Evolutionary conservation across 2,113 vertebrate species (phyloP).

Genomic region (Etheostoma spectabile): DNA sequence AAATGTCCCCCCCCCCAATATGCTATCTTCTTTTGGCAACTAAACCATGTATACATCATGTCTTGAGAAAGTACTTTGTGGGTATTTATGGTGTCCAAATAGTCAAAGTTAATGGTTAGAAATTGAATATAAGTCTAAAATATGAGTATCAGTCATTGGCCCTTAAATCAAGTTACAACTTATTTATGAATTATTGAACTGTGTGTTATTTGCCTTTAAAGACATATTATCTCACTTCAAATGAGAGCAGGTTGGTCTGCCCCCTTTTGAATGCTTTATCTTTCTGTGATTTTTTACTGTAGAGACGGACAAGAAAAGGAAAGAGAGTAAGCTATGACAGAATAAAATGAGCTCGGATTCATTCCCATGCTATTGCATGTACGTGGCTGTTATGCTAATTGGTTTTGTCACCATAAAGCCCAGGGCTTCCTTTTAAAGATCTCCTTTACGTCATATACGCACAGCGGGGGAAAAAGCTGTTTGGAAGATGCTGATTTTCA

Average conservation of each 20-base stretch:
- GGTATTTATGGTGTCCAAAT: neutral
- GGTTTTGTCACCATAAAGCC: conserved; percentile 64
- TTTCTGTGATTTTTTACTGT: conserved; percentile 23
- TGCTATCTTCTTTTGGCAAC: neutral
- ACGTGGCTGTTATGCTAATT: conserved; percentile 68
- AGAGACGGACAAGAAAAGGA: conserved; percentile 29
- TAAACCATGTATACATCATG: neutral
- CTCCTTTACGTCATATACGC: conserved; percentile 51
- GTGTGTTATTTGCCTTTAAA: conserved; percentile 10
- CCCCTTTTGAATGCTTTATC: conserved; percentile 17
- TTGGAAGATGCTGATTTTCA: conserved; percentile 52
- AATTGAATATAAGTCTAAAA: conserved; percentile 18
- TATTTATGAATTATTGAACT: neutral
- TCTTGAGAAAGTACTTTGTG: neutral
- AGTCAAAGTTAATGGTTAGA: neutral
- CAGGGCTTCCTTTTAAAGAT: conserved; percentile 59
- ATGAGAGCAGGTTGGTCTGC: conserved; percentile 1
- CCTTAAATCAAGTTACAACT: neutral
- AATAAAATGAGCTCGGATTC: conserved; percentile 50
- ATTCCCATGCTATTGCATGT: conserved; percentile 46
- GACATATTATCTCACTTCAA: conserved; percentile 10
- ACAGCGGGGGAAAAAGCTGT: conserved; percentile 40
- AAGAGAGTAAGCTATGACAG: conserved; percentile 21
- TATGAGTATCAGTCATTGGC: conserved; percentile 1
- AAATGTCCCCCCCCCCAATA: no score